These are phyloP conservation scores for Mesocentrotus franciscanus DNA, from an alignment of 53 echinoderm and acorn worm species.

Conservation along the genomic window DNA sequence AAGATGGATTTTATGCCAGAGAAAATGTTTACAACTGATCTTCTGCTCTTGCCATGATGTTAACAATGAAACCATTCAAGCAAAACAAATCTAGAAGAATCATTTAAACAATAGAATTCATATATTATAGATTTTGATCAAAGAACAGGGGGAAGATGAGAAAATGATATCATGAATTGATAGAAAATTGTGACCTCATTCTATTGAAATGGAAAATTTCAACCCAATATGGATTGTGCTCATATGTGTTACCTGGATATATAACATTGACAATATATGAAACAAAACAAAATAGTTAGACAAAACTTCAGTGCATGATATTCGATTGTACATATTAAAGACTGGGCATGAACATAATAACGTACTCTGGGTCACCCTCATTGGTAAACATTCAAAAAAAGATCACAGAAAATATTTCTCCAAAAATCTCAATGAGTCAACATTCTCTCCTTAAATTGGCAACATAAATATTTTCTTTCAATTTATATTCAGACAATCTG, in stretches of 20 bases:
- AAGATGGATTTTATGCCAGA: background rate
- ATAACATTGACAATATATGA: background rate
- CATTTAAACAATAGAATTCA: background rate
- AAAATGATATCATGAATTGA: background rate
- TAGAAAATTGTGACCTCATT: background rate
- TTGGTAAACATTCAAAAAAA: background rate
- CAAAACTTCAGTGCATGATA: background rate
- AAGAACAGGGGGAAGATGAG: background rate
- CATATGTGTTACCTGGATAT: background rate
- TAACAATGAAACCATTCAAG: background rate
- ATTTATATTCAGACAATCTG: background rate
- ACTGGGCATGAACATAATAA: background rate
- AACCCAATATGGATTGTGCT: background rate
- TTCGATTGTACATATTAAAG: background rate
- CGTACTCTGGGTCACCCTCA: background rate
- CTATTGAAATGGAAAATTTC: background rate
- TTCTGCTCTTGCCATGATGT: background rate
- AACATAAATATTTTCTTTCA: background rate
- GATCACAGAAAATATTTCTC: background rate
- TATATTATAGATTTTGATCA: too few species aligned
- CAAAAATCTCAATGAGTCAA: background rate
- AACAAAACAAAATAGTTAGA: background rate
- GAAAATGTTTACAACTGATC: background rate
- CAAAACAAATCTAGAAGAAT: background rate
- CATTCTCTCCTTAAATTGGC: background rate